Conservation (phyloP, 1,140 invertebrate species). For the Drosophila micromelanica region DNA sequence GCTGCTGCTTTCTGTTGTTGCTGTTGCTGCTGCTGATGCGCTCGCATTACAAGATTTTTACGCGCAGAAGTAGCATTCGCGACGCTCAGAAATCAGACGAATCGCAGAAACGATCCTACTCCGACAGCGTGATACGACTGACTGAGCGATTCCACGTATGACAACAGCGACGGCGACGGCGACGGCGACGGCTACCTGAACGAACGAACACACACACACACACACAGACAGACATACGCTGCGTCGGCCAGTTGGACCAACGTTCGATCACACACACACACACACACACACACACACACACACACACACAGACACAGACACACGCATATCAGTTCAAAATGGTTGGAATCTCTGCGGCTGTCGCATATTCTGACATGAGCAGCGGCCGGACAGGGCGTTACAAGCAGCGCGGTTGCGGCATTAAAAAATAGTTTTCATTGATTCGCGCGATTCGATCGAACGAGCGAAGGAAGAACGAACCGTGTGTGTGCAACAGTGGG, state of each 20-base stretch:
- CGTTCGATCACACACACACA: conserved; percentile 6
- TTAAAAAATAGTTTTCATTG: conserved; percentile 64
- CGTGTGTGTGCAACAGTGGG: conserved; percentile 35
- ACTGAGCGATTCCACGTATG: conserved; percentile 68
- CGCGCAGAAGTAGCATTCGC: conserved; percentile 43
- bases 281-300: conserved; percentile 15
- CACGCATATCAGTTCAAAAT: conserved; percentile 74
- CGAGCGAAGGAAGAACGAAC: conserved; percentile 48
- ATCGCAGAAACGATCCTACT: conserved; percentile 77
- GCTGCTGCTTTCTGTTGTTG: conserved; percentile 12
- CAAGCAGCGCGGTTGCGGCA: conserved; percentile 34
- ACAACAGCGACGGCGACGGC: conserved; percentile 50
- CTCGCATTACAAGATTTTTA: conserved; percentile 40
- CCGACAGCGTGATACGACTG: conserved; percentile 79
- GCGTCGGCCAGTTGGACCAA: conserved; percentile 67
- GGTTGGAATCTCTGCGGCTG: conserved; percentile 74
- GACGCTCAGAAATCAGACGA: conserved; percentile 58
- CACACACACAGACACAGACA: conserved; percentile 10
- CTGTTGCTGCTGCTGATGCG: conserved; percentile 27
- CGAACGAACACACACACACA: conserved; percentile 25
- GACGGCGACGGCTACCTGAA: conserved; percentile 24
- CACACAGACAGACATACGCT: conserved; percentile 26
- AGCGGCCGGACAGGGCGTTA: conserved; percentile 51
- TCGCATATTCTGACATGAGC: conserved; percentile 70
- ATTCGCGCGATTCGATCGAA: conserved; percentile 26